phyloP scores from a whole-genome alignment of 2,797 vertebrate species.

The Sebastes diploproa region DNA sequence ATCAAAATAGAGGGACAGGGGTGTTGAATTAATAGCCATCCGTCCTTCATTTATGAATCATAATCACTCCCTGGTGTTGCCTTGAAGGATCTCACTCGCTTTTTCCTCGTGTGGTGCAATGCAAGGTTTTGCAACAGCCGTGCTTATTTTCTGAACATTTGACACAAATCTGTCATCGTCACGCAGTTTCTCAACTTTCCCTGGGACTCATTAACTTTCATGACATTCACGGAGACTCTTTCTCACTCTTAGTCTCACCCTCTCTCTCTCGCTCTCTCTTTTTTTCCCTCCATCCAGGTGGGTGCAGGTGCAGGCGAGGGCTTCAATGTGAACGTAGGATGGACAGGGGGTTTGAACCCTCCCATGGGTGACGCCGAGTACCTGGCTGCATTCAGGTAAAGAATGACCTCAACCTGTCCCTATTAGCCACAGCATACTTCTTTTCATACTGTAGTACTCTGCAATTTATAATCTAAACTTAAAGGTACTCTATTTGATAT shows the following conservation, averaged over 20 bases:
- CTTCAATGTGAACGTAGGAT: constrained; percentile 92
- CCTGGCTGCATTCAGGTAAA: constrained; percentile 93
- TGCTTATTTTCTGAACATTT: constrained; percentile 52
- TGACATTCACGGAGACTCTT: constrained; percentile 12
- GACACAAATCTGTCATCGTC: constrained; percentile 55
- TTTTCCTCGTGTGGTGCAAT: constrained; percentile 50
- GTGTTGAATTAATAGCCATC: constrained; percentile 74
- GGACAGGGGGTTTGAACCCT: constrained; percentile 88
- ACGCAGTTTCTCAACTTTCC: constrained; percentile 51
- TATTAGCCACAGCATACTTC: background rate
- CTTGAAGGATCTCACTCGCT: constrained; percentile 52
- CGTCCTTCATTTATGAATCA: constrained; percentile 72
- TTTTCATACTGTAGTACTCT: background rate
- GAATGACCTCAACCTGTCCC: background rate
- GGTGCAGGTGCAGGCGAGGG: constrained; percentile 85
- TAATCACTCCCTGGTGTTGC: constrained; percentile 73
- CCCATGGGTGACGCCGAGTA: constrained; percentile 95
- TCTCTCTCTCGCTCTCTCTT: background rate
- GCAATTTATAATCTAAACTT: background rate
- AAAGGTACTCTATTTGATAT: background rate
- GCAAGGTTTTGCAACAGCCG: constrained; percentile 56
- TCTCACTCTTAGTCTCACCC: constrained; percentile 3
- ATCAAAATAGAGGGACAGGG: constrained; percentile 66
- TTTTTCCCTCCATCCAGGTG: constrained; percentile 62
- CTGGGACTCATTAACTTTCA: constrained; percentile 44